These are phyloP conservation scores for Guaruba guarouba DNA, from an alignment of 2,113 vertebrate species.

Conservation along the genomic window DNA sequence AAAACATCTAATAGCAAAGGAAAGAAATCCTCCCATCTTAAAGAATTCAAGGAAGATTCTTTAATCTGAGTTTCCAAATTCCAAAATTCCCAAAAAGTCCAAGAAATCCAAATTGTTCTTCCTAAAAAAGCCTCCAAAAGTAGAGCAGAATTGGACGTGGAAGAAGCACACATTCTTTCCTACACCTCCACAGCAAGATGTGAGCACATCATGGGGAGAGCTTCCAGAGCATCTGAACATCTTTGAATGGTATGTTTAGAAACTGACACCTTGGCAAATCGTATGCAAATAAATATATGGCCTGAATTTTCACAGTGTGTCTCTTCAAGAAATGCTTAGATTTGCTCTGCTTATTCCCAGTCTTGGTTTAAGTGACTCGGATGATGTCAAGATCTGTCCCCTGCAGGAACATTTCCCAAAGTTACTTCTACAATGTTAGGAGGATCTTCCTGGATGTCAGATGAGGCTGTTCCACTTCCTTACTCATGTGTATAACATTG, in stretches of 20 bases:
- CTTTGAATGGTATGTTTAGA: neutral
- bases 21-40: neutral
- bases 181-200: neutral
- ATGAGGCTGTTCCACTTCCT: neutral
- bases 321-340: neutral
- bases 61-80: neutral
- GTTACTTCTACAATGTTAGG: neutral
- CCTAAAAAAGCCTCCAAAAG: neutral
- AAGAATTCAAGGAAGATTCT: neutral
- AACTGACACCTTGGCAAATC: neutral
- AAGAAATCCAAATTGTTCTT: neutral
- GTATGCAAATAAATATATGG: neutral
- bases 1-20: neutral
- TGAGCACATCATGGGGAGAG: rapidly evolving
- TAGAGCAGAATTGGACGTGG: neutral
- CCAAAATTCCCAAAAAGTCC: neutral
- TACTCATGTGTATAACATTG: neutral
- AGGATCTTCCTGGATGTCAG: neutral
- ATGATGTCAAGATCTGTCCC: neutral
- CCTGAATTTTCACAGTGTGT: neutral
- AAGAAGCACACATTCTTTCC: neutral
- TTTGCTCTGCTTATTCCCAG: neutral
- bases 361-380: neutral
- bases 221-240: neutral
- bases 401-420: neutral